Percentiles rank a stretch among this genome's conserved stretches.
These are phyloP conservation scores for Brachionus paranguensis DNA, from an alignment of 1,140 invertebrate genomes.

Conservation along the genomic window DNA sequence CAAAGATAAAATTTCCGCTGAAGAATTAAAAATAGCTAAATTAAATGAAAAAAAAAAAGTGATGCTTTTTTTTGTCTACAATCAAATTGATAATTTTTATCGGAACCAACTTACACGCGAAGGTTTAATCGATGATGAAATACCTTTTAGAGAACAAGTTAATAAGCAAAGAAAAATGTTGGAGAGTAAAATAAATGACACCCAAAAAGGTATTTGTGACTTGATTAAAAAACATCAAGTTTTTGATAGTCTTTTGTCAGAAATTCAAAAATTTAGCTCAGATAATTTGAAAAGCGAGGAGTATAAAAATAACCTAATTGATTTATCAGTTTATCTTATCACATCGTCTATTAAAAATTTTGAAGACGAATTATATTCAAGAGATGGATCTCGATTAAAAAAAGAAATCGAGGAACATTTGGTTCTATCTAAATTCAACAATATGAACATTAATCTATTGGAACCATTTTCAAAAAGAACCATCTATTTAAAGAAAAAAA, in stretches of 20 bases:
- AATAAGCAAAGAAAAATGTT: background rate
- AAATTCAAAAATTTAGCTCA: background rate
- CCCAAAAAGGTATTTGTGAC: background rate
- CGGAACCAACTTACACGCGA: background rate
- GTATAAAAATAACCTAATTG: background rate
- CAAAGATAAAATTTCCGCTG: background rate
- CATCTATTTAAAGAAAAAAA: slow-evolving; percentile 17
- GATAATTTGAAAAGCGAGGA: background rate
- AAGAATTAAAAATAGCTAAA: background rate
- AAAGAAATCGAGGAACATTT: background rate
- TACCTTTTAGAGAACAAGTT: background rate
- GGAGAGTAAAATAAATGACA: background rate
- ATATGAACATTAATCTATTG: background rate
- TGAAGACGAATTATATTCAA: background rate
- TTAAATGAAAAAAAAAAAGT: background rate
- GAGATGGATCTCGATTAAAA: background rate
- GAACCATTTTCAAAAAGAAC: slow-evolving; percentile 17
- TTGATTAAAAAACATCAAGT: background rate
- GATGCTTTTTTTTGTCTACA: background rate
- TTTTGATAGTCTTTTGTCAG: background rate
- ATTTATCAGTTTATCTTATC: background rate
- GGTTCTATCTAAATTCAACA: background rate
- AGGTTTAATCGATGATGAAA: background rate
- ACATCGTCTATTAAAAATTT: background rate
- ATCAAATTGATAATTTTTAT: background rate